Conservation (phyloP, 2,888 invertebrate genomes). For the Eupeodes latifasciatus region DNA sequence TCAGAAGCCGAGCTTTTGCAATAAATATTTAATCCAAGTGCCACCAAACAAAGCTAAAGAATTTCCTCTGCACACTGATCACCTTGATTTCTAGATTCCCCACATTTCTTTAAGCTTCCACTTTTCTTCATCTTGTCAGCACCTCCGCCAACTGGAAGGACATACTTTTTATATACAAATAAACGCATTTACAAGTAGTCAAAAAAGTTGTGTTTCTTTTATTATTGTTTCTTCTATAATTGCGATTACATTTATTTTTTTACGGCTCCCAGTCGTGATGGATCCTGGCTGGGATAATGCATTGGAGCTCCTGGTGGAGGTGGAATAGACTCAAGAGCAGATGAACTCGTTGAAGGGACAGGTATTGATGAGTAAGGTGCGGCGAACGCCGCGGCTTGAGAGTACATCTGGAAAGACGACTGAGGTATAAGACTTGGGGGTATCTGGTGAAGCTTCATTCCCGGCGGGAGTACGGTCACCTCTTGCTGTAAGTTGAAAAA, state of each 20-base stretch:
- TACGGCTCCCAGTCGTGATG: constrained; percentile 92
- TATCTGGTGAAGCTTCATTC: constrained; percentile 84
- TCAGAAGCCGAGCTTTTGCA: constrained; percentile 80
- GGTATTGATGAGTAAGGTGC: constrained; percentile 82
- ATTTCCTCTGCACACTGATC: constrained; percentile 80
- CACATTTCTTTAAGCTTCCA: background rate
- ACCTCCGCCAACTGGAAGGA: constrained; percentile 33
- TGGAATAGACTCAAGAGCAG: constrained; percentile 80
- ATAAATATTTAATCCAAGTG: constrained; percentile 82
- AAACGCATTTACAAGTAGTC: background rate
- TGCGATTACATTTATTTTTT: constrained; percentile 79
- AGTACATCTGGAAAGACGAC: constrained; percentile 82
- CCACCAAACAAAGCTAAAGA: constrained; percentile 80
- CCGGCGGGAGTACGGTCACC: constrained; percentile 83
- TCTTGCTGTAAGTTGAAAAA: constrained; percentile 87
- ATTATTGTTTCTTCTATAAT: constrained; percentile 23
- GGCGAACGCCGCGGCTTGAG: constrained; percentile 83
- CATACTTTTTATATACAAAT: constrained; percentile 11
- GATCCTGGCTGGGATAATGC: constrained; percentile 99
- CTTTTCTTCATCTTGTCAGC: constrained; percentile 1
- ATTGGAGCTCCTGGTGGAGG: constrained; percentile 85
- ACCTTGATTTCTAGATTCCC: constrained; percentile 77
- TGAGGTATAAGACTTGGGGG: constrained; percentile 83
- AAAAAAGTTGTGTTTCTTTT: background rate
- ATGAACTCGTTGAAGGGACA: constrained; percentile 82